These are phyloP conservation scores for Tenebrio molitor DNA, from an alignment of 1,140 invertebrate species.

Conservation along the genomic window DNA sequence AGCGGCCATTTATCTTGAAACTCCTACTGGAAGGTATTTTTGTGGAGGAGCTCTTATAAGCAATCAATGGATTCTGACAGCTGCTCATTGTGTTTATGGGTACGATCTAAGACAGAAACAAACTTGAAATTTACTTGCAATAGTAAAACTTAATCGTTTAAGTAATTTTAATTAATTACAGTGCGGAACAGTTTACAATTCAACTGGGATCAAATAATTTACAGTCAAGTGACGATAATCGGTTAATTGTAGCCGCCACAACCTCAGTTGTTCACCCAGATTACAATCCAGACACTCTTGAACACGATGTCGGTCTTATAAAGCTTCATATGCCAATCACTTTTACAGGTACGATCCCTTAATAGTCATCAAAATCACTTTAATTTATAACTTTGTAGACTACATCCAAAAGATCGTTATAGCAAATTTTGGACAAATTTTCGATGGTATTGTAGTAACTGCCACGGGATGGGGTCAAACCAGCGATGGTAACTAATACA, in stretches of 20 bases:
- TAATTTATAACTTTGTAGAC: conserved; percentile 10
- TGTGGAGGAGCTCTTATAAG: conserved; percentile 16
- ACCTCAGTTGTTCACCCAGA: neutral
- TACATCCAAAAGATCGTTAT: conserved; percentile 19
- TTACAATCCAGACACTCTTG: conserved; percentile 6
- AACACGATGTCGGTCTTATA: conserved; percentile 7
- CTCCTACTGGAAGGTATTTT: neutral
- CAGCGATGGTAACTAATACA: neutral
- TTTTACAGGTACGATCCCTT: neutral
- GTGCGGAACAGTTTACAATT: conserved; percentile 1
- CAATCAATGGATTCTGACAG: conserved; percentile 9
- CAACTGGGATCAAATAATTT: conserved; percentile 9
- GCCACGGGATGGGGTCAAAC: too few relatives aligned
- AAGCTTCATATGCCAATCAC: conserved; percentile 6
- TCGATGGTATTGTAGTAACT: neutral
- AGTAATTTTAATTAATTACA: too few relatives aligned
- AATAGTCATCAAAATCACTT: conserved; percentile 12
- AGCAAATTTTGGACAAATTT: conserved; percentile 3
- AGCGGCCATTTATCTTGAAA: conserved; percentile 2
- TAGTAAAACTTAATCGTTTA: neutral
- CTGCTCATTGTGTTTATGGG: conserved; percentile 4
- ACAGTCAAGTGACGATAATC: neutral
- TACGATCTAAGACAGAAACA: too few relatives aligned
- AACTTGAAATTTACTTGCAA: neutral
- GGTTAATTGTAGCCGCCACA: neutral